Percentiles rank a stretch among this genome's conserved stretches.
Conservation (phyloP, 1,140 invertebrate genomes). For the Samia ricini region DNA sequence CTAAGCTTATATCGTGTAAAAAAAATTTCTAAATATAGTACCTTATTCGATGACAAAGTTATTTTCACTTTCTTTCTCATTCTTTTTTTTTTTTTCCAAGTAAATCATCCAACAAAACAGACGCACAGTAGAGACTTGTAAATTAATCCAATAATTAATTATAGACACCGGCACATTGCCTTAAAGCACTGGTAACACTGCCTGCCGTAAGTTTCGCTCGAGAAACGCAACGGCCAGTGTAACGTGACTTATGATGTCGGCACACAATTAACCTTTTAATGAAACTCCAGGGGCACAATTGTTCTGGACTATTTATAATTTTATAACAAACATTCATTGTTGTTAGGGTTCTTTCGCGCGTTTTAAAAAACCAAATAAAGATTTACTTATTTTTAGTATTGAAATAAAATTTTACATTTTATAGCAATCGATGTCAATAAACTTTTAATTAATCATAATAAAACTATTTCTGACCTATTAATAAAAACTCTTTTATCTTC, state of each 20-base stretch:
- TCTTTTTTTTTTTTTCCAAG: neutral
- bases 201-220: neutral
- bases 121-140: neutral
- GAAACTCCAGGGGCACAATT: neutral
- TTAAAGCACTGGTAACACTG: slow-evolving; percentile 13
- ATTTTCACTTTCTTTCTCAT: slow-evolving; percentile 62
- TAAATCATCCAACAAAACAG: neutral
- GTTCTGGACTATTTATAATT: slow-evolving; percentile 1
- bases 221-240: slow-evolving; percentile 8
- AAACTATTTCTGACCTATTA: no score
- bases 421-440: no score
- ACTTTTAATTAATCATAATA: no score
- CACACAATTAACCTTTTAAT: slow-evolving; percentile 11
- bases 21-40: slow-evolving; percentile 22
- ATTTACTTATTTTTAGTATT: no score
- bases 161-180: slow-evolving; percentile 15
- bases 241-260: slow-evolving; percentile 10
- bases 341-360: neutral
- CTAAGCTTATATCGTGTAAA: no score
- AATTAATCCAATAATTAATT: neutral
- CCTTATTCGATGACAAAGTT: slow-evolving; percentile 44
- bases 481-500: no score
- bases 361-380: neutral
- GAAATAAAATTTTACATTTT: no score
- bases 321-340: neutral